Evolutionary conservation across 2,797 vertebrate species (phyloP), one percentile per base, ranked within the genome.

Genomic region (Xiphophorus birchmanni): DNA sequence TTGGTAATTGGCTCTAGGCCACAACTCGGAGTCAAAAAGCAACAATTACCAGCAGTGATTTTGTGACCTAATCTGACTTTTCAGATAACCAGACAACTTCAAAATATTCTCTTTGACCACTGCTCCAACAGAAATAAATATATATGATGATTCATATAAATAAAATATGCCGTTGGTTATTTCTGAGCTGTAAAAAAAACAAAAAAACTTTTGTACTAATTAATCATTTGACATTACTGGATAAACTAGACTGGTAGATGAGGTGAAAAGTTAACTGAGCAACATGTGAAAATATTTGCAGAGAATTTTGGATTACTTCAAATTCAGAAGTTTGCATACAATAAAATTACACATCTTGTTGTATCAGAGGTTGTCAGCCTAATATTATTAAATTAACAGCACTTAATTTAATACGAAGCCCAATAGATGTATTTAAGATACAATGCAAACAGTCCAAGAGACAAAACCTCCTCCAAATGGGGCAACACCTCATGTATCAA

Each of bases 1-100:
- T 80, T 2, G 4, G 78, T 92, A 90, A 91, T 92, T 92, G 87
- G 74, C 85, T 87, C 71, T 82, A 74, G 81, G 79, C 79, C 50
- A 65, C 63, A 54, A 18, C 75, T 88, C 76, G 47, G 84, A 78
- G 58, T 76, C 82, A 77, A 87, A 83, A 86, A 67, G 32, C 80
- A 91, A 84, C 74, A 74, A 73, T 86, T 84, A 65, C 75, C 32
- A 84, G 78, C 79, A 65, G 75, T 85, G 77, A 87, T 88, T 86
- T 81, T 35, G 17, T 89, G 83, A 87, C 84, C 80, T 75, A 82
- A 84, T 84, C 80, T 79, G 58, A 37, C 79, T 54, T 75, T 82
- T 42, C 65, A 44, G 17, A 50, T 37, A 48, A 50, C 56, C 47
- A 52, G 71, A 29, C 81, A 72, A 80, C 63, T 40, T 73, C 42